Evolutionary conservation across 2,888 invertebrate genomes (phyloP).

Genomic region (Colletes collaris): DNA sequence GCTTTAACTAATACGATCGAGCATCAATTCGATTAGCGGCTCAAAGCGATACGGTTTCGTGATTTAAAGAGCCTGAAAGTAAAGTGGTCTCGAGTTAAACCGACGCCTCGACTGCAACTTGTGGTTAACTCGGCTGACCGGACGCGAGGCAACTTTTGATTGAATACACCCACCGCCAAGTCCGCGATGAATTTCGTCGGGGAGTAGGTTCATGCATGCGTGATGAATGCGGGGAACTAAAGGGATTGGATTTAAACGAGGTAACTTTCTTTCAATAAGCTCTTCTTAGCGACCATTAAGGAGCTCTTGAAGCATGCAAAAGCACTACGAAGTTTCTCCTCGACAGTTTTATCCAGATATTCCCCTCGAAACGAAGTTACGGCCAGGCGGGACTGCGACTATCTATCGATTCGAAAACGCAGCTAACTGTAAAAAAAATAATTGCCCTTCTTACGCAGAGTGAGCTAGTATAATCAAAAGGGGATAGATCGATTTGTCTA

Average conservation of each 20-base stretch:
- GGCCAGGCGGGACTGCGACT: not conserved
- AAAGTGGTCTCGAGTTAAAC: not conserved
- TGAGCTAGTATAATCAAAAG: not conserved
- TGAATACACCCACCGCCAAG: slow-evolving; percentile 11
- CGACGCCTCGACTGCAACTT: slow-evolving; percentile 2
- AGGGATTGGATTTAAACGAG: slow-evolving; percentile 62
- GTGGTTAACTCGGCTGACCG: slow-evolving; percentile 8
- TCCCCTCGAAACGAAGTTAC: slow-evolving; percentile 45
- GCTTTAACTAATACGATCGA: not conserved
- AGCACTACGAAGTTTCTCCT: slow-evolving; percentile 58
- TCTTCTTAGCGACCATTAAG: slow-evolving; percentile 60
- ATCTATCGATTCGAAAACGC: slow-evolving; percentile 26
- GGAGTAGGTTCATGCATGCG: slow-evolving; percentile 37
- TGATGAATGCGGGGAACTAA: slow-evolving; percentile 50
- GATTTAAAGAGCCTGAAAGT: not conserved
- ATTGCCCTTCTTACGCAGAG: not conserved
- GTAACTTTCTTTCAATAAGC: slow-evolving; percentile 67
- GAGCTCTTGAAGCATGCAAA: slow-evolving; percentile 60
- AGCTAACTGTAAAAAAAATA: slow-evolving; percentile 1
- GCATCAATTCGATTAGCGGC: not conserved
- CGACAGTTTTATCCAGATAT: slow-evolving; percentile 55
- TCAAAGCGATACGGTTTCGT: not conserved
- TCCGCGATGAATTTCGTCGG: slow-evolving; percentile 22
- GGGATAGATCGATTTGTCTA: not conserved
- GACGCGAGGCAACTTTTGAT: slow-evolving; percentile 10